Base-by-base conservation (phyloP, 2,888 invertebrate species). In the Acleris laterana region DNA sequence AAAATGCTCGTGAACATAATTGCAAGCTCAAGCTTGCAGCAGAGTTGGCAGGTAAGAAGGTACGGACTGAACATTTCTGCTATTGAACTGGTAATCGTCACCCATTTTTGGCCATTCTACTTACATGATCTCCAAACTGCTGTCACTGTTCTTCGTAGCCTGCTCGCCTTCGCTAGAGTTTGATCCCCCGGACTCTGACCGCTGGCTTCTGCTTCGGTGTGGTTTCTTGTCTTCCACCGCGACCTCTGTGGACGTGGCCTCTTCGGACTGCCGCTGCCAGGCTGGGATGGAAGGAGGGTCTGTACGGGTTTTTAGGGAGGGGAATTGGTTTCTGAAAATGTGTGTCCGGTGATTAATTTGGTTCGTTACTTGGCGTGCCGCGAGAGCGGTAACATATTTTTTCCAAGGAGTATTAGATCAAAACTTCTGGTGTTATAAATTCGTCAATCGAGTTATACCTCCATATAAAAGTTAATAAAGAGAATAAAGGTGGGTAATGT, bases 101-200 rank as follows among this genome's bases (percentile, higher is more conserved):
- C 38, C 13, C 5, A 13, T 13, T 38, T 13, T 4, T 38, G 9
- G 38, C 3, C 38, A 13, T 13, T 38, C 13, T 55, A 80, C 88
- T 94, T 86, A 96, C 95, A 96, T 95, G 78, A 96, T 95, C 87
- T 96, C 96, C 81, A 96, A 84, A 80, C 96, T 96, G 86, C 95
- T 95, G 82, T 96, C 96, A 78, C 96, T 96, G 73, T 95, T 96
- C 87, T 96, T 96, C 48, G 96, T 95, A 20, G 95, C 95, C 73
- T 95, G 95, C 75, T 96, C 96, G 0, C 95, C 95, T 82, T 96
- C 96, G 62, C 95, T 95, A 44, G 94, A 95, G 73, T 95, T 94
- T 16, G 95, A 95, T 0, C 95, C 95, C 0, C 95, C 95, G 3
- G 94, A 95, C 77, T 95, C 94, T 0, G 94, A 94, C 48, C 95